Evolutionary conservation across 1,140 invertebrate genomes (phyloP).

Genomic region (Mamestra configurata): DNA sequence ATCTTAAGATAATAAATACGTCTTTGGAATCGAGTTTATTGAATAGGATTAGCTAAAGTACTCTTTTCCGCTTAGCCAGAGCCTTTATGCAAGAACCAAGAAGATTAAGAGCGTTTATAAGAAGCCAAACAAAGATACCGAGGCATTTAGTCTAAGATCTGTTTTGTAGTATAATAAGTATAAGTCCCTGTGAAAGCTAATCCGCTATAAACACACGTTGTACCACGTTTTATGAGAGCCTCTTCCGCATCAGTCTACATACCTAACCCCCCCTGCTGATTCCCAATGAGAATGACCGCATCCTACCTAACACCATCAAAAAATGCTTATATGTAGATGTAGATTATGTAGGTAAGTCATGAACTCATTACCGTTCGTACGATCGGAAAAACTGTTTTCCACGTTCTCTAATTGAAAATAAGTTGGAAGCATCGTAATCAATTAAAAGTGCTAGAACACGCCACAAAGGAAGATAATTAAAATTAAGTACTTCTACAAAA

Average conservation of each 20-base stretch:
- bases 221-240: no score
- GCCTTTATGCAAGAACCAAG: not conserved
- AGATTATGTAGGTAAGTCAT: no score
- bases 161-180: not conserved
- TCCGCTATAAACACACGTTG: not conserved
- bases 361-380: no score
- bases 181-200: not conserved
- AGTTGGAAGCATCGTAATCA: not conserved
- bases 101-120: slow-evolving; percentile 7
- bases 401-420: no score
- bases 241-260: no score
- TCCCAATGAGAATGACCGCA: no score
- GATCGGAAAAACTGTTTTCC: no score
- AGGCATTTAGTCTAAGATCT: no score
- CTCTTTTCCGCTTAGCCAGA: slow-evolving; percentile 7
- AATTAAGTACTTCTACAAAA: not conserved
- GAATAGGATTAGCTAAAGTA: slow-evolving; percentile 20
- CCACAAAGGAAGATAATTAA: not conserved
- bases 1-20: not conserved
- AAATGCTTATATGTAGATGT: no score
- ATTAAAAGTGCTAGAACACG: not conserved
- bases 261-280: no score
- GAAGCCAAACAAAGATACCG: slow-evolving; percentile 9
- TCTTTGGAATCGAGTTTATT: slow-evolving; percentile 27
- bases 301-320: no score